Evolutionary conservation across 2,888 invertebrate species (phyloP).

Genomic region (Hemicrepidius hirtus): DNA sequence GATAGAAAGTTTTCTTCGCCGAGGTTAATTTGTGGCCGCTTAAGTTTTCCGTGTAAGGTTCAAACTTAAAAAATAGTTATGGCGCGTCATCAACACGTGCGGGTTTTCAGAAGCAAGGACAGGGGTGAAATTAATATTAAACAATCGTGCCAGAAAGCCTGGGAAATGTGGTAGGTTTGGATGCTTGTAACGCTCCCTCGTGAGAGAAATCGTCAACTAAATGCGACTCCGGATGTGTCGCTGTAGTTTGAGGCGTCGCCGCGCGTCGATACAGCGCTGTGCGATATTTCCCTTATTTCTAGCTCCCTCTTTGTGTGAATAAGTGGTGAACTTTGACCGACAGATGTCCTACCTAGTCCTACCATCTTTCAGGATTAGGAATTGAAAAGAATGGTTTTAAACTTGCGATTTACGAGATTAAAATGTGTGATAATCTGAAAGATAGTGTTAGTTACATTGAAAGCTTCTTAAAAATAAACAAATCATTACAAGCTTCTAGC

Average conservation of each 20-base stretch:
- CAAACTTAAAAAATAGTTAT: background rate
- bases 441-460: no score
- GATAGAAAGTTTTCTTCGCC: background rate
- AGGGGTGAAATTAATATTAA: conserved; percentile 40
- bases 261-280: conserved; percentile 47
- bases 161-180: background rate
- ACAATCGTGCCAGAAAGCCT: conserved; percentile 2
- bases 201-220: conserved; percentile 46
- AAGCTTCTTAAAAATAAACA: no score
- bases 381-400: background rate
- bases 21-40: conserved; percentile 2
- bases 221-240: conserved; percentile 33
- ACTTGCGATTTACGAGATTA: background rate
- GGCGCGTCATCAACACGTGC: conserved; percentile 31
- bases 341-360: conserved; percentile 35
- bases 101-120: conserved; percentile 5
- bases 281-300: conserved; percentile 19
- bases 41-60: conserved; percentile 3
- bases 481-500: no score
- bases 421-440: background rate
- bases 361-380: background rate
- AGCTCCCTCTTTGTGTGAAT: conserved; percentile 30
- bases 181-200: conserved; percentile 42
- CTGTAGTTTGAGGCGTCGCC: conserved; percentile 50
- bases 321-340: conserved; percentile 25